Evolutionary conservation across 2,888 invertebrate genomes (phyloP), one percentile per base, ranked within the genome.

Genomic region (Andrena bicolor): DNA sequence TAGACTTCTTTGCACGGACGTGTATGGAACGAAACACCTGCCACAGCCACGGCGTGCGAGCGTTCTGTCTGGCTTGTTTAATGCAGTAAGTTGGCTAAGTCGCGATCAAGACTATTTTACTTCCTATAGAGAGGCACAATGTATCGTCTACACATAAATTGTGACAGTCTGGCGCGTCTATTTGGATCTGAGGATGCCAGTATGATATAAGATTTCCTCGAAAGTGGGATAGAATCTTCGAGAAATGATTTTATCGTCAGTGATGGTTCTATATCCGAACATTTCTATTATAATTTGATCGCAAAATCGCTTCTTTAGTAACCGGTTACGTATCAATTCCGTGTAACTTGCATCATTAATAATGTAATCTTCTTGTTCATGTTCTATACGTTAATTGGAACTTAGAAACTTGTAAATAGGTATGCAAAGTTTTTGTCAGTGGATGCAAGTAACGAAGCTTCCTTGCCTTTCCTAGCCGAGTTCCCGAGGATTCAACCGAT

Each of bases 31-130:
- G 48, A 8, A 53, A 66, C 66, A 61, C 26, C 53, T 75, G 75
- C 49, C 32, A 60, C 35, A 26, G 13, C 16, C 2, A 5, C 6
- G 16, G 16, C 28, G 2, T n/a, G 28, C 70, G 13, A 20, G n/a
- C 41, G n/a, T 61, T 66, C 41, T 49, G 10, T 16, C 28, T 30
- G 41, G 13, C 58, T 41, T 30, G 76, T 63, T 75, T 78, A 74
- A 75, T 61, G 60, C 30, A 3, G n/a, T 13, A 30, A 30, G 41
- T 51, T 66, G 13, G n/a, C 16, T 7, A 32, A 10, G 20, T 10
- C n/a, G 7, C 65, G 23, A 77, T 66, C 65, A 51, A 41, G 10
- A 51, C 60, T n/a, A n/a, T 23, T 58, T 65, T 41, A 49, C 6
- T 20, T 49, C 10, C 49, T 58, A 49, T 56, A 66, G 20, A 23